These are phyloP conservation scores for Chionoecetes opilio DNA, from an alignment of 1,140 invertebrate genomes.

Conservation along the genomic window DNA sequence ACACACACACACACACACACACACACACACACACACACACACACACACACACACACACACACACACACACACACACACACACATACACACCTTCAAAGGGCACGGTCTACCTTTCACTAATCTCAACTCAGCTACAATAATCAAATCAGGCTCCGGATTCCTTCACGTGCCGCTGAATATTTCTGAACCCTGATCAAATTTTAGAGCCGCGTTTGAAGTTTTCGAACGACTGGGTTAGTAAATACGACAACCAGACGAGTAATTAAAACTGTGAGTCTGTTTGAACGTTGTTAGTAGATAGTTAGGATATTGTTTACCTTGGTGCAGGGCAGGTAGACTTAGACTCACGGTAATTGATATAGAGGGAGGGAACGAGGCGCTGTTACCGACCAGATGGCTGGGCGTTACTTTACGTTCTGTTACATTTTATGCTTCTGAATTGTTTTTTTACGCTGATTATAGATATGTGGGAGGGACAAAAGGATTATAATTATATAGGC, in stretches of 20 bases:
- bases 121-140: constrained; percentile 19
- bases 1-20: constrained; percentile 27
- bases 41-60: constrained; percentile 27
- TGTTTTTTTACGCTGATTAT: too few relatives aligned
- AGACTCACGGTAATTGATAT: too few relatives aligned
- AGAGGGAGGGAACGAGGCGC: too few relatives aligned
- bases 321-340: too few relatives aligned
- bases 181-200: not conserved
- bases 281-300: constrained; percentile 6
- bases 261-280: not conserved
- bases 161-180: not conserved
- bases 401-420: too few relatives aligned
- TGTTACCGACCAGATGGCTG: too few relatives aligned
- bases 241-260: not conserved
- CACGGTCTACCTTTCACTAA: constrained; percentile 14
- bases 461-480: too few relatives aligned
- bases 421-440: too few relatives aligned
- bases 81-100: not conserved
- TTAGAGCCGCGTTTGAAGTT: not conserved
- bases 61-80: constrained; percentile 12
- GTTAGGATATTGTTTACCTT: not conserved
- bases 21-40: constrained; percentile 27
- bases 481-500: too few relatives aligned
- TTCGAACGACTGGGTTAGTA: not conserved
- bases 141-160: not conserved